Evolutionary conservation across 1,140 invertebrate species (phyloP), one percentile per base, ranked within the genome.

Genomic region (Daktulosphaira vitifoliae): DNA sequence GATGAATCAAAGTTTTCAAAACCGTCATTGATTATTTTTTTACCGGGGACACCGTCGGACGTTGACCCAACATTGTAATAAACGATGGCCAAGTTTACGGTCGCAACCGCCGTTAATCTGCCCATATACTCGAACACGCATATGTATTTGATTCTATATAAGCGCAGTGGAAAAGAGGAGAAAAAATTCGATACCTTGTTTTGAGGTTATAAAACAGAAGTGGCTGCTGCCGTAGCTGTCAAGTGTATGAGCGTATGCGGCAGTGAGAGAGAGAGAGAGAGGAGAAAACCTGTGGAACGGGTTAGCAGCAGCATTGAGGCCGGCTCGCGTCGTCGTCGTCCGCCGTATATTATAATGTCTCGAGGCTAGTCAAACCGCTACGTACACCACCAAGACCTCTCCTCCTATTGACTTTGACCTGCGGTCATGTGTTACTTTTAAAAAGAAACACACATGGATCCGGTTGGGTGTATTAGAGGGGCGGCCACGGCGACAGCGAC

Each of bases 351-450:
- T 44, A 59, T 59, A 62, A 33, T 46, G 56, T 48, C 56, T 62
- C n/a, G 42, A 13, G 56, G 56, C 56, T 62, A 62, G 26, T n/a
- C 56, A 33, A 48, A 62, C 56, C 56, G 56, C 56, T 62, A 62
- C 26, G 29, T 33, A 48, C 39, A 3, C 13, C 33, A 13, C 11
- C 18, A 39, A 62, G 56, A 62, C 56, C 56, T 62, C 44, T 62
- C 42, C 44, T 62, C 42, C 54, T 48, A 48, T 62, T 62, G 56
- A 62, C 56, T 62, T 48, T 62, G 56, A 62, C 56, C 56, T 25
- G 56, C 42, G 56, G 56, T 62, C 56, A 62, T 62, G 56, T 62
- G 56, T 62, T 62, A 62, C 56, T 62, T 62, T 62, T 62, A 46
- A 62, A 33, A 33, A 33, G 29, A 33, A 62, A 62, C 42, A 22